Evolutionary conservation across 2,888 invertebrate genomes (phyloP), one percentile per base, ranked within the genome.

Genomic region (Idaea aversata): DNA sequence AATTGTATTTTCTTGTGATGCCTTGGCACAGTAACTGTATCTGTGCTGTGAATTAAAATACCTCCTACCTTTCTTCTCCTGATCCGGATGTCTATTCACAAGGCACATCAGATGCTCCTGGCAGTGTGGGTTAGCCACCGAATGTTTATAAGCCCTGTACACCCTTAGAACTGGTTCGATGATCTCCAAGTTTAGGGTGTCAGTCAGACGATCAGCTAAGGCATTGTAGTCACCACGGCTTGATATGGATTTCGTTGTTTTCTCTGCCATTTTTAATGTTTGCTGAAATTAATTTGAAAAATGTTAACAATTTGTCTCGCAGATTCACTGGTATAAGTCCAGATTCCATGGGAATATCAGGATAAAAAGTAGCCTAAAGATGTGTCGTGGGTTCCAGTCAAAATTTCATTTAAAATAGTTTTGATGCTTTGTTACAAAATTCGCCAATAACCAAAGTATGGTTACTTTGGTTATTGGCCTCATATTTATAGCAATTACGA

Each of bases 121-220:
- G 82, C 97, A 97, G 63, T 95, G 94, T 0, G 96, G 96, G 36
- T 94, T 93, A 76, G 94, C 93, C 1, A 94, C 88, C 0, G 95
- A 95, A 88, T 96, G 97, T 78, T 95, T 94, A 88, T 96, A 97
- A 0, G 97, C 97, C 63, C 97, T 91, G 91, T 97, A 96, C 15
- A 97, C 96, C 83, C 97, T 94, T n/a, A 97, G 94, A 35, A 97
- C 94, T 0, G 97, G 97, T 81, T 97, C 96, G 63, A 97, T 96
- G 67, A 97, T 94, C 87, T 97, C 97, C 78, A 97, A 88, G 86
- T 97, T 97, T 63, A 97, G 94, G 0, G 96, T 95, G 80, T 97
- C 96, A 0, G 97, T 96, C 68, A 97, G 85, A 76, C 95, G 95
- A 83, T 96, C 95, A 13, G 96, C 96, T 7, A 97, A 88, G 66